Conservation (phyloP, 1,140 invertebrate genomes). For the Lordiphosa stackelbergi region DNA sequence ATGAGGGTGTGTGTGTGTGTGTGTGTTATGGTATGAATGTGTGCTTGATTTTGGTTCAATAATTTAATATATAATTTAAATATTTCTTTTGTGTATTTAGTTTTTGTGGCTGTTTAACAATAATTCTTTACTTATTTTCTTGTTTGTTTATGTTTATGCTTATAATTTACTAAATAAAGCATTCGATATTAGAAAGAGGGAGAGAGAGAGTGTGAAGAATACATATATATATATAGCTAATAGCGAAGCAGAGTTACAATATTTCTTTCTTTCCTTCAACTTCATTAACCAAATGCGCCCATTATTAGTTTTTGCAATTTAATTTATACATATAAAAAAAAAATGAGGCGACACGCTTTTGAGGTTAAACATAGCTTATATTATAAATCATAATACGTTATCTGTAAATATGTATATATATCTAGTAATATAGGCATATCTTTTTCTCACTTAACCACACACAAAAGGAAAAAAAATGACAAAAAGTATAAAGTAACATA, state of each 20-base stretch:
- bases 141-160: conserved; percentile 28
- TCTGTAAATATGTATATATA: conserved; percentile 14
- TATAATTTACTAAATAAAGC: conserved; percentile 67
- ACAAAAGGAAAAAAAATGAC: conserved; percentile 46
- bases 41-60: conserved; percentile 68
- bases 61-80: conserved; percentile 75
- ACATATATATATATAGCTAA: conserved; percentile 34
- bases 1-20: not conserved
- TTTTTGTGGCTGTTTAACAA: conserved; percentile 14
- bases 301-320: conserved; percentile 37
- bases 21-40: conserved; percentile 30
- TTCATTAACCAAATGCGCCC: conserved; percentile 9
- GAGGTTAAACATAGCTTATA: conserved; percentile 58
- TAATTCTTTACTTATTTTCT: conserved; percentile 10
- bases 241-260: conserved; percentile 61
- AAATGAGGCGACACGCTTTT: conserved; percentile 13
- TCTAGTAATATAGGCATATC: conserved; percentile 20
- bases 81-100: conserved; percentile 41
- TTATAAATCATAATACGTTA: conserved; percentile 71
- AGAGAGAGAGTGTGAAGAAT: conserved; percentile 14
- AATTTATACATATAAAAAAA: conserved; percentile 62
- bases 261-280: conserved; percentile 6
- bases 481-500: conserved; percentile 35
- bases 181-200: conserved; percentile 54
- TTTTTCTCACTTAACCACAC: conserved; percentile 27